Conservation (phyloP, 37 sponge, comb jelly and placozoan genomes). For the Theonella swinhoei region DNA sequence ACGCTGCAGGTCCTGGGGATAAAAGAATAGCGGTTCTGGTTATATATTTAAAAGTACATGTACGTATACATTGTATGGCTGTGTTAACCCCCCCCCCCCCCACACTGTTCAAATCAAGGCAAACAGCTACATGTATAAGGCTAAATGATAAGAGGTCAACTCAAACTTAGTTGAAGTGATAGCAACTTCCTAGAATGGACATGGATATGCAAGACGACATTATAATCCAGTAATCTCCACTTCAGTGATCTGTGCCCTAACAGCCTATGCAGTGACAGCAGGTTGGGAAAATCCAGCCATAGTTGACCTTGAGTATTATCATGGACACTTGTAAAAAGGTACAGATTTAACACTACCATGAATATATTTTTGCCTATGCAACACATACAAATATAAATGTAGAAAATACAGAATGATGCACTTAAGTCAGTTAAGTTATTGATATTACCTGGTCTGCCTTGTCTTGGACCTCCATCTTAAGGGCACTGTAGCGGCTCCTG, state of each 20-base stretch:
- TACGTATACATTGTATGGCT: neutral
- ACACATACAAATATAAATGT: no score
- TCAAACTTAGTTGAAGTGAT: no score
- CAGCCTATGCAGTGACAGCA: constrained; percentile 25
- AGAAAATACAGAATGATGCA: no score
- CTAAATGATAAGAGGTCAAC: neutral
- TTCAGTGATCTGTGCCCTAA: constrained; percentile 44
- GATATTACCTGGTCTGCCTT: constrained; percentile 11
- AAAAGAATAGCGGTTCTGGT: neutral
- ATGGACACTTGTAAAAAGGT: no score
- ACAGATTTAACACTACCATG: no score
- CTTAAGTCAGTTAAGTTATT: no score
- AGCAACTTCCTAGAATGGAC: no score
- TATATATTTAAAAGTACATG: neutral
- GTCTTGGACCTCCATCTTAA: constrained; percentile 13
- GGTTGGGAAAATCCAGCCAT: constrained; percentile 26
- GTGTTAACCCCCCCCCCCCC: no score
- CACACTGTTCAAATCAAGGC: no score
- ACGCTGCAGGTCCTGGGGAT: constrained; percentile 28
- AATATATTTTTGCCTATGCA: no score
- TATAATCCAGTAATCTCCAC: constrained; percentile 45
- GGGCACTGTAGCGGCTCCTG: constrained; percentile 37
- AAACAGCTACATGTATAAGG: neutral
- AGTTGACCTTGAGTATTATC: no score
- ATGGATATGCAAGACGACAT: no score